A percentile compares a stretch with the other conserved stretches of the same genome.
Conservation (phyloP, 2,888 invertebrate species). For the Keiferia lycopersicella region DNA sequence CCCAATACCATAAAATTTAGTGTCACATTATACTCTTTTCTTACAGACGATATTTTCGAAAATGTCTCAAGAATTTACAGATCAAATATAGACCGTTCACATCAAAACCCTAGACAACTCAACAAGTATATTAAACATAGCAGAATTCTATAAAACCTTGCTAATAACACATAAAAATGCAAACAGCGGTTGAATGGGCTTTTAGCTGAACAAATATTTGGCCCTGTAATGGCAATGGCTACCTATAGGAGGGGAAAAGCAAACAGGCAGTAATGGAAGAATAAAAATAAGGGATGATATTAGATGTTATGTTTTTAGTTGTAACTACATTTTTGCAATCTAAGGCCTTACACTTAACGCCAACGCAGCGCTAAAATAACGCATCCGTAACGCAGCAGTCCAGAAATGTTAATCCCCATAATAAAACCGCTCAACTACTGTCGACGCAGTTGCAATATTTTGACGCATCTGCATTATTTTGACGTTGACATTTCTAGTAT, state of each 20-base stretch:
- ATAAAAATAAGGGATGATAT: constrained; percentile 19
- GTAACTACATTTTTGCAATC: neutral
- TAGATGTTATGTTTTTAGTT: constrained; percentile 1
- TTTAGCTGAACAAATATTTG: constrained; percentile 62
- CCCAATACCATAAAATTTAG: no score
- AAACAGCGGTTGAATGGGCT: constrained; percentile 49
- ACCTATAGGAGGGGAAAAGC: constrained; percentile 20
- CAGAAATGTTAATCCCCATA: no score
- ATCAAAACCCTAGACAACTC: neutral
- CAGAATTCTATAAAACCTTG: constrained; percentile 7
- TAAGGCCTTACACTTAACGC: no score
- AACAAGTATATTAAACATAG: constrained; percentile 1
- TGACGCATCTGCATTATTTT: no score
- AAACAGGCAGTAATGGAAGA: constrained; percentile 12
- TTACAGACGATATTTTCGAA: no score
- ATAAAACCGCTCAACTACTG: no score
- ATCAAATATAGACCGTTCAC: neutral
- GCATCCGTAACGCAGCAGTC: no score
- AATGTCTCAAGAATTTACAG: neutral
- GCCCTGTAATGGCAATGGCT: constrained; percentile 67
- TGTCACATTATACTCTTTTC: no score
- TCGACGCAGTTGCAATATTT: no score
- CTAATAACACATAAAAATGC: constrained; percentile 45
- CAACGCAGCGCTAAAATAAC: no score
- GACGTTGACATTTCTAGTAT: no score